Conservation (phyloP, 2,888 invertebrate species). For the Cantharis rustica region DNA sequence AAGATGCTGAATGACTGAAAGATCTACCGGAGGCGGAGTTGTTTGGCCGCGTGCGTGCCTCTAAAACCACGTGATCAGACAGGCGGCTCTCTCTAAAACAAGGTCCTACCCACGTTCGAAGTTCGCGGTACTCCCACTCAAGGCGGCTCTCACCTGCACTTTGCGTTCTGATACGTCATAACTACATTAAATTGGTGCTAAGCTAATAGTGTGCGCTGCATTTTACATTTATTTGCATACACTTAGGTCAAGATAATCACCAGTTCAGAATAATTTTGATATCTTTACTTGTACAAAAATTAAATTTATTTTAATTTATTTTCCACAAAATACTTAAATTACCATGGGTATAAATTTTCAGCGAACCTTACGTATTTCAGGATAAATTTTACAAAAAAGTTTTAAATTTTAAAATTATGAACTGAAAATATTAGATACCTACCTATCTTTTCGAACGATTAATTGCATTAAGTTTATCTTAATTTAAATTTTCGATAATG, state of each 20-base stretch:
- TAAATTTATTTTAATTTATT: not conserved
- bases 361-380: not conserved
- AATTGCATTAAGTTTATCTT: not conserved
- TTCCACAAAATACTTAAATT: not conserved
- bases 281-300: not conserved
- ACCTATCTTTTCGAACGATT: not conserved
- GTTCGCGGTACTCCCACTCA: constrained; percentile 49
- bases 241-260: not conserved
- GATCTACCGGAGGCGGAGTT: constrained; percentile 57
- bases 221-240: not conserved
- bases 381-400: not conserved
- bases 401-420: not conserved
- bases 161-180: constrained; percentile 30
- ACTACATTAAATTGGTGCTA: constrained; percentile 24
- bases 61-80: constrained; percentile 58
- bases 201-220: constrained; percentile 17
- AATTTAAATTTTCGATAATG: not conserved
- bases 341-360: not conserved
- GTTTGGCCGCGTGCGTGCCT: constrained; percentile 61
- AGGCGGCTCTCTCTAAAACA: constrained; percentile 43
- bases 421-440: no score
- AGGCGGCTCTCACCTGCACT: constrained; percentile 40
- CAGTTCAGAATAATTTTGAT: no score
- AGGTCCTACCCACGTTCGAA: constrained; percentile 42
- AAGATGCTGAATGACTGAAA: constrained; percentile 55